These are phyloP conservation scores for Meiosimyza decipiens DNA, from an alignment of 2,888 invertebrate genomes.

Conservation along the genomic window DNA sequence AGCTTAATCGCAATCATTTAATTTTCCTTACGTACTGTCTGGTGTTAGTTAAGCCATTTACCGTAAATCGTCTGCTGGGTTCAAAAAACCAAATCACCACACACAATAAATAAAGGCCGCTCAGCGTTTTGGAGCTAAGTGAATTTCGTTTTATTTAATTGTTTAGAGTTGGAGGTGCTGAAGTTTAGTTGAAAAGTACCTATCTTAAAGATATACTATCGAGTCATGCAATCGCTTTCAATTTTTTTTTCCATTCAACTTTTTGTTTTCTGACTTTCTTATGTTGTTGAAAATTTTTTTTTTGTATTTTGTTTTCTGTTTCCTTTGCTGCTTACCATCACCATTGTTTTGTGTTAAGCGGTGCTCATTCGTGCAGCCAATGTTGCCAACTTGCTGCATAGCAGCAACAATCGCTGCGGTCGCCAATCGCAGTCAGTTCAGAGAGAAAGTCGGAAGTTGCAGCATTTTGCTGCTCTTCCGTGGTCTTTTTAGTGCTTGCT, in stretches of 20 bases:
- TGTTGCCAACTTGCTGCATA: conserved; percentile 7
- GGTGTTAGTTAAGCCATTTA: no score
- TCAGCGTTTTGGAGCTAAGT: conserved; percentile 8
- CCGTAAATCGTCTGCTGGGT: no score
- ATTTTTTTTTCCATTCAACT: background rate
- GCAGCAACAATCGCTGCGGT: conserved; percentile 14
- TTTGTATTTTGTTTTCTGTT: background rate
- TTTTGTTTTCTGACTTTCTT: background rate
- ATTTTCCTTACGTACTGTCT: no score
- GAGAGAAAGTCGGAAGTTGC: conserved; percentile 37
- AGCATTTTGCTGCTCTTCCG: conserved; percentile 26
- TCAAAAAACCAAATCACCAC: no score
- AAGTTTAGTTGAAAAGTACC: conserved; percentile 9
- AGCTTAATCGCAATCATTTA: no score
- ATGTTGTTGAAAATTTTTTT: conserved; percentile 2
- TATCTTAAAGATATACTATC: conserved; percentile 30
- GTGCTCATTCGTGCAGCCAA: conserved; percentile 12
- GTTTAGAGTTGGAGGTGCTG: conserved; percentile 8
- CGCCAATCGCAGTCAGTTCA: conserved; percentile 26
- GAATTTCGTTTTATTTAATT: conserved; percentile 38
- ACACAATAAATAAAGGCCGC: background rate
- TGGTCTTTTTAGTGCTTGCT: background rate
- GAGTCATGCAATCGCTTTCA: conserved; percentile 24
- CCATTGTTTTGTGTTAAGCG: background rate
- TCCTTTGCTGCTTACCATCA: background rate